These are phyloP conservation scores for Potorous gilbertii DNA, from an alignment of 2,797 vertebrate species.

Conservation along the genomic window DNA sequence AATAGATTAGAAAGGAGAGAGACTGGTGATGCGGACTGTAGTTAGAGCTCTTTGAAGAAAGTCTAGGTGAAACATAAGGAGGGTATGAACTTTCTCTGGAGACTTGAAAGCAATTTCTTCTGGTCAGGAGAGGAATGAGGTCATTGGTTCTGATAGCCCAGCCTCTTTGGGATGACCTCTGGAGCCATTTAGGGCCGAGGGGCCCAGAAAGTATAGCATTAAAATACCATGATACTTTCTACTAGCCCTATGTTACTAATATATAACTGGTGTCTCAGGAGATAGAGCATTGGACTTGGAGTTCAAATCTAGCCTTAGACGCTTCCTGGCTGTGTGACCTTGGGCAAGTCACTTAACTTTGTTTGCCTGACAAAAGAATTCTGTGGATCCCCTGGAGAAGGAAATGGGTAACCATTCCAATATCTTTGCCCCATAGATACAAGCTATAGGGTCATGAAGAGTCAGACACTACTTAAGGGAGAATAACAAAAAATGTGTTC, in stretches of 20 bases:
- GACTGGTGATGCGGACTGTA: neutral
- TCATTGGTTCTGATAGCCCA: neutral
- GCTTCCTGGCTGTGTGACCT: neutral
- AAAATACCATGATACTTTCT: neutral
- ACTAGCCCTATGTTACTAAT: neutral
- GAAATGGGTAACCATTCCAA: neutral
- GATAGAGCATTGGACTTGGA: neutral
- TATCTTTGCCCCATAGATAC: too few species aligned
- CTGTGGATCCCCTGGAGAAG: neutral
- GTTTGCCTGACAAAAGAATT: neutral
- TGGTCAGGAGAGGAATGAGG: neutral
- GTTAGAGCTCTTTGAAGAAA: neutral
- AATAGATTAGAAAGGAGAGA: neutral
- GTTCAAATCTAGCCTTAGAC: neutral
- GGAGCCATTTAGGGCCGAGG: neutral
- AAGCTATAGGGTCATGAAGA: neutral
- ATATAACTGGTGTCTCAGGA: neutral
- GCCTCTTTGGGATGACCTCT: neutral
- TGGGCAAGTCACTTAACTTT: neutral
- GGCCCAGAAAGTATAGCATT: neutral
- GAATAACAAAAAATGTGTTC: neutral
- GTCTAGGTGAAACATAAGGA: neutral
- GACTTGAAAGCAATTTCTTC: neutral
- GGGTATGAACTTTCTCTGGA: neutral
- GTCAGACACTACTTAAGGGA: neutral